These are phyloP conservation scores for Rhodinocichla rosea DNA, from an alignment of 2,113 vertebrate species.

Conservation along the genomic window DNA sequence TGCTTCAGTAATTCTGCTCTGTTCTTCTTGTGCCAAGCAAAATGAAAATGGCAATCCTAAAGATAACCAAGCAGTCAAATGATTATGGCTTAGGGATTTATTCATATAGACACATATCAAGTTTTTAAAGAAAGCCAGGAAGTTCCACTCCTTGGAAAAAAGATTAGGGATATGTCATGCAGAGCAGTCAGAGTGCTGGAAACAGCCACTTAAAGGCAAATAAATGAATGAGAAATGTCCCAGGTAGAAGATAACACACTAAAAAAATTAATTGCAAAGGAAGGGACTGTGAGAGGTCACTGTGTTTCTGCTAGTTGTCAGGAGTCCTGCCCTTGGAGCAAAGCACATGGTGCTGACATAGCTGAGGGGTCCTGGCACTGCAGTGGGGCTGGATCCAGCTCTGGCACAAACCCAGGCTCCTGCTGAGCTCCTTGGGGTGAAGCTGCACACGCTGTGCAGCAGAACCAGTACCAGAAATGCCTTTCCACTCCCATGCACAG, in stretches of 20 bases:
- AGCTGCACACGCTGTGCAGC: not conserved
- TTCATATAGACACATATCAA: not conserved
- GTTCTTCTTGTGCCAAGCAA: not conserved
- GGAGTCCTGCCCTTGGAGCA: not conserved
- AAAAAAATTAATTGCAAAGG: not conserved
- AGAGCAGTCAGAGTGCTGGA: not conserved
- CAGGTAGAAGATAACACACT: not conserved
- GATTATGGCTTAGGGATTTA: not conserved
- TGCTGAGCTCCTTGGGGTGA: not conserved
- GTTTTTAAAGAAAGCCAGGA: conserved; percentile 13
- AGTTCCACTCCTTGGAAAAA: conserved; percentile 43
- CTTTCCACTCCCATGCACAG: not conserved
- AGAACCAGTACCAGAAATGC: not conserved
- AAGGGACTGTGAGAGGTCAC: not conserved
- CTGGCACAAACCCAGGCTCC: accelerated
- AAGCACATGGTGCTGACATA: not conserved
- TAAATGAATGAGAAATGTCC: not conserved
- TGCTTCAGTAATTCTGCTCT: not conserved
- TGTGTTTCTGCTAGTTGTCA: not conserved
- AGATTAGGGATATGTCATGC: conserved; percentile 3
- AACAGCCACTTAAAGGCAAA: not conserved
- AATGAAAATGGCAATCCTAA: conserved; percentile 1
- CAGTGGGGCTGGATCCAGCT: not conserved
- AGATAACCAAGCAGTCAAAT: not conserved
- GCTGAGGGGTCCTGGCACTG: not conserved